Evolutionary conservation across 1,140 invertebrate species (phyloP), one percentile per base, ranked within the genome.

Genomic region (Drosophila pandora): DNA sequence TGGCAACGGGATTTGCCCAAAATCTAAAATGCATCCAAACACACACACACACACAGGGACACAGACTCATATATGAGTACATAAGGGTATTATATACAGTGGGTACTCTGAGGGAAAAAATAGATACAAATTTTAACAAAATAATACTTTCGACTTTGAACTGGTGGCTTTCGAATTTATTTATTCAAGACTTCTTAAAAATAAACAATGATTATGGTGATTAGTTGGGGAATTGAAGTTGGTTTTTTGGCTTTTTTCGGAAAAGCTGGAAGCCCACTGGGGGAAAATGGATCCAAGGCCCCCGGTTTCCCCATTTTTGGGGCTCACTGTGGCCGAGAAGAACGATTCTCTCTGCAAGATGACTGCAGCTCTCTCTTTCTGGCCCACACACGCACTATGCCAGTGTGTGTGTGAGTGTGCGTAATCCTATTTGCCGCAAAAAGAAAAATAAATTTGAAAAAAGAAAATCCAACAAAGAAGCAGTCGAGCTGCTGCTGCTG

Each of bases 351-450:
- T 47, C 52, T 45, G 58, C 22, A 55, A 72, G 67, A 74, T 74
- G 69, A 45, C 32, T 23, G 22, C 25, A 22, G 34, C 53, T 49
- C 25, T 65, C 71, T 43, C 54, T 53, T 39, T 74, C 59, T 74
- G 25, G 41, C 63, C 39, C 37, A 70, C 32, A 70, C 48, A 76
- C 64, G 57, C 64, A 55, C 52, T 25, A 39, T 9, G 37, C 53
- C 12, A 52, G 43, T 23, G 21, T 57, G 56, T 34, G 50, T 41
- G 64, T 32, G 61, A 37, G 49, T 41, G 50, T 64, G 25, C 58
- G 82, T 87, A 88, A 87, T 87, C 83, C 83, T 83, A 87, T 87
- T 88, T 83, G 71, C 74, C 79, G 64, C 75, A 87, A 85, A 75
- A 81, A 63, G 71, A 85, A 74, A 70, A 52, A 37, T 39, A 71